phyloP scores from a whole-genome alignment of 1,140 invertebrate genomes.

The Brachionus calyciflorus region DNA sequence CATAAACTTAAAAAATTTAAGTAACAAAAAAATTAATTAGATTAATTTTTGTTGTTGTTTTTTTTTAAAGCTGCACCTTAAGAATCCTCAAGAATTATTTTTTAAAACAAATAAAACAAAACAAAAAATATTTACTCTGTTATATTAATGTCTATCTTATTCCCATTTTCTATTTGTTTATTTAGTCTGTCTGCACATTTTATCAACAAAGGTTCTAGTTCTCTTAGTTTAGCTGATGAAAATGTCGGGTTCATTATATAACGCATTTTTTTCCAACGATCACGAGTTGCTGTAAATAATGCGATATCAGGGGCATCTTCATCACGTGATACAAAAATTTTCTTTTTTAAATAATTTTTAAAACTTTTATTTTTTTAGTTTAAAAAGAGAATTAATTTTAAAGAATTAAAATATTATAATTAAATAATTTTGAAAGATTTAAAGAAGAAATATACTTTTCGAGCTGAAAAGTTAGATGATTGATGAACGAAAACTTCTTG shows the following conservation, averaged over 20 bases:
- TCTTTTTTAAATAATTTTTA: neutral
- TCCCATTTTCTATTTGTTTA: slow-evolving; percentile 50
- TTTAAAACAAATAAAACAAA: too few species aligned
- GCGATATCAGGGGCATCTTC: slow-evolving; percentile 1
- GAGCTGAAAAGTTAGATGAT: slow-evolving; percentile 60
- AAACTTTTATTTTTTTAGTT: neutral
- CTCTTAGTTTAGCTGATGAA: slow-evolving; percentile 65
- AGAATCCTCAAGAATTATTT: too few species aligned
- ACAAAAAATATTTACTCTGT: slow-evolving; percentile 50
- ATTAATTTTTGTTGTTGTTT: too few species aligned
- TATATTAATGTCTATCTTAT: slow-evolving; percentile 51
- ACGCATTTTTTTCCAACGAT: slow-evolving; percentile 64
- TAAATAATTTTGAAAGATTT: too few species aligned
- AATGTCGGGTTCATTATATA: slow-evolving; percentile 66
- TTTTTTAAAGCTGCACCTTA: too few species aligned
- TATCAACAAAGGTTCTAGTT: slow-evolving; percentile 54
- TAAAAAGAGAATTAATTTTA: too few species aligned
- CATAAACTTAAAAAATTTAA: too few species aligned
- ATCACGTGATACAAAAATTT: neutral
- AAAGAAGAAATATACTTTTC: slow-evolving; percentile 54
- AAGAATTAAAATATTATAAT: too few species aligned
- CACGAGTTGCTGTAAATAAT: slow-evolving; percentile 53
- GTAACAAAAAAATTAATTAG: too few species aligned
- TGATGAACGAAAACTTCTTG: slow-evolving; percentile 61
- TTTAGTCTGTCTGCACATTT: slow-evolving; percentile 52